phyloP scores from a whole-genome alignment of 2,888 invertebrate genomes.

The Acleris literana region DNA sequence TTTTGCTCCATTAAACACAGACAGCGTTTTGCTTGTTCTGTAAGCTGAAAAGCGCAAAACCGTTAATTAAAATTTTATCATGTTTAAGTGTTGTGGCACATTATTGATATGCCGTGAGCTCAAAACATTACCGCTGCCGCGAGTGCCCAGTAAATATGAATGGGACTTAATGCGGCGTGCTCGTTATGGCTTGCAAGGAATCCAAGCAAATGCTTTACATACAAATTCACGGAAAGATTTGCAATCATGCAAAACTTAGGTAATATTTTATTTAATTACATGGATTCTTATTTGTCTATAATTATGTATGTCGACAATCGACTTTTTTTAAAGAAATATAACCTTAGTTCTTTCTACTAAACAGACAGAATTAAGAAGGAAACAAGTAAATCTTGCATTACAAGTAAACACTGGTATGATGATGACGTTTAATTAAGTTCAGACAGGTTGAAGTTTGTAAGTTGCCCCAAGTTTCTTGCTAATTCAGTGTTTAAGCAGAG shows the following conservation, averaged over 20 bases:
- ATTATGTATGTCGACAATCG: no score
- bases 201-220: constrained; percentile 4
- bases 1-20: constrained; percentile 55
- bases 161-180: constrained; percentile 10
- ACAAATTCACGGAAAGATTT: neutral
- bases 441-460: constrained; percentile 38
- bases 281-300: neutral
- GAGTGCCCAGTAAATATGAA: constrained; percentile 19
- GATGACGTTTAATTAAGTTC: constrained; percentile 38
- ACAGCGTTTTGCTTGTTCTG: constrained; percentile 46
- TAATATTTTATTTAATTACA: neutral
- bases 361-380: constrained; percentile 3
- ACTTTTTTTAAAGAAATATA: no score
- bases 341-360: no score
- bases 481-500: constrained; percentile 29
- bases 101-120: constrained; percentile 33
- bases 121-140: constrained; percentile 9
- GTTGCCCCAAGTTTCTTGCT: constrained; percentile 33
- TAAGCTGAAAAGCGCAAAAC: constrained; percentile 45
- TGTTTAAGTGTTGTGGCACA: constrained; percentile 16
- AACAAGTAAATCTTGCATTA: constrained; percentile 22
- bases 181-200: constrained; percentile 12
- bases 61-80: constrained; percentile 58
- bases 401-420: constrained; percentile 33
- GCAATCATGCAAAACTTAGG: neutral